Conservation (phyloP, 2,113 vertebrate genomes). For the Ameiurus melas region DNA sequence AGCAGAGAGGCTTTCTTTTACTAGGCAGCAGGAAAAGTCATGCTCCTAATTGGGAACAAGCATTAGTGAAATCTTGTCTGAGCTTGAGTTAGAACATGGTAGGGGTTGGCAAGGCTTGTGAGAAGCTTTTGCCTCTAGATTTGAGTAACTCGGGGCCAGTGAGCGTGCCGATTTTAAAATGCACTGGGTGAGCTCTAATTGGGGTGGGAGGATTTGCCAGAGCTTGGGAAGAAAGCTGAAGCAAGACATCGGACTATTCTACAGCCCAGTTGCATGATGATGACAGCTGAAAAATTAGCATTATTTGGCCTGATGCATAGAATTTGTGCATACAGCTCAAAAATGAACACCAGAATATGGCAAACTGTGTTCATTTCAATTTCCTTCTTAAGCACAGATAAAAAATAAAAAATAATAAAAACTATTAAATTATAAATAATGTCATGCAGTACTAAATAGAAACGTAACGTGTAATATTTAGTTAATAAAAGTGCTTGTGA, state of each 20-base stretch:
- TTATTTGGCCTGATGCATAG: neutral
- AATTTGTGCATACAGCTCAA: neutral
- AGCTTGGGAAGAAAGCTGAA: neutral
- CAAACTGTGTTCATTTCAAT: neutral
- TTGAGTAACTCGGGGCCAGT: conserved; percentile 23
- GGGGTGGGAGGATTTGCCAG: conserved; percentile 37
- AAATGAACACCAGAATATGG: neutral
- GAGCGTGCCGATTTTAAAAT: conserved; percentile 27
- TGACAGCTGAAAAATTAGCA: neutral
- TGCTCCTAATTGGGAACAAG: conserved; percentile 48
- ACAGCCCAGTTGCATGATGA: neutral
- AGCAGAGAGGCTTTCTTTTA: conserved; percentile 12
- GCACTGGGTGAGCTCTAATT: conserved; percentile 29
- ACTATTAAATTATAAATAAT: neutral
- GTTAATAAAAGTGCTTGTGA: neutral
- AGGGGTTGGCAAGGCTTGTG: conserved; percentile 14
- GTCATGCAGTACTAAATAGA: neutral
- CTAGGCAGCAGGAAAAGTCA: conserved; percentile 34
- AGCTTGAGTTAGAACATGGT: conserved; percentile 28
- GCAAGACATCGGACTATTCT: neutral
- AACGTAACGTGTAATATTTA: neutral
- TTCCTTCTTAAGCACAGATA: neutral
- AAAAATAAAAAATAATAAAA: too few relatives aligned
- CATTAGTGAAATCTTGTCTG: conserved; percentile 30
- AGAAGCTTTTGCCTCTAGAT: conserved; percentile 21